Evolutionary conservation across 2,797 vertebrate species (phyloP), one percentile per base, ranked within the genome.

Genomic region (Pelochelys cantorii): DNA sequence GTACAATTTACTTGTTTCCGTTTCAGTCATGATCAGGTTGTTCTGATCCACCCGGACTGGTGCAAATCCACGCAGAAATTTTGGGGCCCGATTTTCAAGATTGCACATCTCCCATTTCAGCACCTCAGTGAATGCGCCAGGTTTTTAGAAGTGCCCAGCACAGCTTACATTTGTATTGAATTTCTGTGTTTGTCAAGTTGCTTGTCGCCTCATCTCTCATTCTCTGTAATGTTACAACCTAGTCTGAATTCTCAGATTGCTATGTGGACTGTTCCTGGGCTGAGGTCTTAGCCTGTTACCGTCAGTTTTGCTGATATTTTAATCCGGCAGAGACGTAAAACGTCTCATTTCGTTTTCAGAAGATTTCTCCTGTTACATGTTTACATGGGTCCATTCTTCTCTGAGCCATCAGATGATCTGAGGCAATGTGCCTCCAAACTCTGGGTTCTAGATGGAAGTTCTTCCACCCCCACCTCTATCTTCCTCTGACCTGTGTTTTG

Each of bases 311-410:
- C 65, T 18, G 52, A 31, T 27, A 65, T 2, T 11, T 20, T 23
- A 12, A 0, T 4, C 71, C 34, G 52, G 12, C 0, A 2, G 25
- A 80, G 88, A 68, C 17, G 11, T 7, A 15, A 23, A 14, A 34
- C 10, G 52, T 15, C 74, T 81, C 0, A 0, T 48, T 12, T 52
- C 57, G 62, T 65, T 65, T 62, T 94, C 42, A 22, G 5, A 42
- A 55, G 27, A 18, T 17, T 83, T 86, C 25, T 77, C 25, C 74
- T 10, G 7, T 52, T 52, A 15, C 25, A 74, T 42, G 57, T 37
- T 37, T 57, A 53, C 0, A 0, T 0, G 2, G 37, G 5, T 31
- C 31, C 57, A 54, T 10, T 62, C 12, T 62, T 93, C 60, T 60
- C 14, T 71, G 89, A 84, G 87, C 79, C 53, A 15, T 1, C 0